Conservation (phyloP, 2,888 invertebrate species). For the Formica aserva region DNA sequence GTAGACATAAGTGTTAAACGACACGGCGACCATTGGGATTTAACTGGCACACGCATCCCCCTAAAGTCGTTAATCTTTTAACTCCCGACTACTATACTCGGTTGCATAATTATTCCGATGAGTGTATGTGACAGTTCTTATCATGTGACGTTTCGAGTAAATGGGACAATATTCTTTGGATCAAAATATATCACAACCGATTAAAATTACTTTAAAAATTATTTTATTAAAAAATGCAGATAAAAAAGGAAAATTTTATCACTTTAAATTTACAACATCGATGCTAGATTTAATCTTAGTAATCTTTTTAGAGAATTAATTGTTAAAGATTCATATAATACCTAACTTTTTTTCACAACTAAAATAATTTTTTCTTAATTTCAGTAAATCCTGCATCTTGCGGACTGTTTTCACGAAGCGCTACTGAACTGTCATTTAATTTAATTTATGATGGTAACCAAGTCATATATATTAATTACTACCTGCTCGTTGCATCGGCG, state of each 20-base stretch:
- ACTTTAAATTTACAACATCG: not conserved
- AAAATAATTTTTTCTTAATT: not conserved
- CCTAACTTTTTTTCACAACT: not conserved
- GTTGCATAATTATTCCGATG: not conserved
- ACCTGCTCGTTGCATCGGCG: conserved; percentile 13
- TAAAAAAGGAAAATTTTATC: not conserved
- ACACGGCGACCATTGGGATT: not conserved
- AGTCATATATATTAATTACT: conserved; percentile 77
- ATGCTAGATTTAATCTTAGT: not conserved
- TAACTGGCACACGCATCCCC: not conserved
- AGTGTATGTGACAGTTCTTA: not conserved
- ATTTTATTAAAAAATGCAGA: not conserved
- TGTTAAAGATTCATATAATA: not conserved
- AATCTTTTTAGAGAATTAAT: not conserved
- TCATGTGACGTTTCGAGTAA: not conserved
- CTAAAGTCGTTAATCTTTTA: not conserved
- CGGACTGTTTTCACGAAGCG: not conserved
- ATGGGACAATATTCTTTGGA: not conserved
- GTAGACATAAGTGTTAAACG: conserved; percentile 2
- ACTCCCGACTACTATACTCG: not conserved
- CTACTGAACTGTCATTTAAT: conserved; percentile 65
- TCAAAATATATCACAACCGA: not conserved
- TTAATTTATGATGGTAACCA: conserved; percentile 75
- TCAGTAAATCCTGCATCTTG: not conserved
- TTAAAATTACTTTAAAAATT: not conserved